Evolutionary conservation across 2,113 vertebrate genomes (phyloP).

Genomic region (Toxotes jaculatrix): DNA sequence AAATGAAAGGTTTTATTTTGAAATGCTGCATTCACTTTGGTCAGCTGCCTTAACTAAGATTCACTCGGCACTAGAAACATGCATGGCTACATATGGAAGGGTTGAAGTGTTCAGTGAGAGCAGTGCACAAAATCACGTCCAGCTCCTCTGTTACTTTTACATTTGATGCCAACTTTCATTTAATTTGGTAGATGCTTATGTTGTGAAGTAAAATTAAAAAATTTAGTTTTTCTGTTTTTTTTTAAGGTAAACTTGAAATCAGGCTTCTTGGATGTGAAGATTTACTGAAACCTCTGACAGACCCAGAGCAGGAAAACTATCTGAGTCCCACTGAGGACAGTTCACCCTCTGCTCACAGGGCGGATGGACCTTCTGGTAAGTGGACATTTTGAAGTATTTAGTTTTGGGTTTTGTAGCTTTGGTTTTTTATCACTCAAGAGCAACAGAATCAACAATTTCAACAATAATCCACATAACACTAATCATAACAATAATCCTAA

Average conservation of each 20-base stretch:
- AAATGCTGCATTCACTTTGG: conserved; percentile 16
- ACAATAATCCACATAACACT: no score
- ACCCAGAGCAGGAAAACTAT: conserved; percentile 24
- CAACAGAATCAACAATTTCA: no score
- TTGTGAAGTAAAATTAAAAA: neutral
- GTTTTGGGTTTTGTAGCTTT: neutral
- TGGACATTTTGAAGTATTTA: neutral
- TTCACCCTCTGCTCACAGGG: conserved; percentile 15
- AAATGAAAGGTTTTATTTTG: conserved; percentile 49
- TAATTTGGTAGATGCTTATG: neutral
- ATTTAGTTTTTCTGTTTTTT: neutral
- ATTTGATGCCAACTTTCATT: neutral
- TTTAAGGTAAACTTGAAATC: conserved; percentile 75
- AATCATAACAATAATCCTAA: no score
- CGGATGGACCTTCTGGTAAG: conserved; percentile 29
- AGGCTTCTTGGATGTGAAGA: conserved; percentile 77
- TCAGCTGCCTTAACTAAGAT: neutral
- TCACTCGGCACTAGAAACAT: neutral
- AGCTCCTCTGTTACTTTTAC: neutral
- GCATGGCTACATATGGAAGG: no score
- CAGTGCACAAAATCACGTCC: neutral
- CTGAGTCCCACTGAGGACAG: conserved; percentile 12
- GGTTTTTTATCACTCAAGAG: neutral
- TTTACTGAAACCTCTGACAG: conserved; percentile 52
- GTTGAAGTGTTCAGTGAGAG: neutral